Percentiles rank a stretch among this genome's conserved stretches.
These are phyloP conservation scores for Hycleus cichorii DNA, from an alignment of 1,140 invertebrate genomes.

Conservation along the genomic window DNA sequence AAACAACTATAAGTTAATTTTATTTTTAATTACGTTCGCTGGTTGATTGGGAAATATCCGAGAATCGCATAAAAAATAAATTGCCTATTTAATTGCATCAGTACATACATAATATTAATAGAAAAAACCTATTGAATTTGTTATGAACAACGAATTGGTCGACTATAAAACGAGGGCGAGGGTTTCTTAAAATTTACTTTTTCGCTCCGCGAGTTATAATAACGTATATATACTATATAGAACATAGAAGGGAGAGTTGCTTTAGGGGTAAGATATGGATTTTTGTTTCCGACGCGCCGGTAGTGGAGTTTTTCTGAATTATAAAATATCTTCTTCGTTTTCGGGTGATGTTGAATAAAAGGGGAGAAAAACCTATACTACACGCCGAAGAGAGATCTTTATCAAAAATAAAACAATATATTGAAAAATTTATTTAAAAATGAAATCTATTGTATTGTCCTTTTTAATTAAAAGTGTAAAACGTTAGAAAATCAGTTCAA, in stretches of 20 bases:
- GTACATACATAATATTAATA: not conserved
- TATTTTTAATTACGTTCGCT: slow-evolving; percentile 40
- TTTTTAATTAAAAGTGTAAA: too few relatives aligned
- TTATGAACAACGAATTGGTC: slow-evolving; percentile 26
- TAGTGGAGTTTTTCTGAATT: slow-evolving; percentile 37
- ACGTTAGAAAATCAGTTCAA: not conserved
- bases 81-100: slow-evolving; percentile 40
- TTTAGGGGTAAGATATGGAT: slow-evolving; percentile 40
- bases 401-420: too few relatives aligned
- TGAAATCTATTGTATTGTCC: too few relatives aligned
- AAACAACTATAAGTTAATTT: too few relatives aligned
- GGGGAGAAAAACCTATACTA: not conserved
- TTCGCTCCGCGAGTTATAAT: slow-evolving; percentile 42
- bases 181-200: slow-evolving; percentile 44
- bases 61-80: slow-evolving; percentile 39
- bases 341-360: not conserved
- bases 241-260: slow-evolving; percentile 2
- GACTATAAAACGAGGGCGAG: slow-evolving; percentile 34
- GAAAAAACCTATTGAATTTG: slow-evolving; percentile 18
- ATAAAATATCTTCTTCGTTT: slow-evolving; percentile 36
- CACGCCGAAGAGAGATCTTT: too few relatives aligned
- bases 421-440: too few relatives aligned
- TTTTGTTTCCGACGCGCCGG: slow-evolving; percentile 36
- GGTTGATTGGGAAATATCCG: slow-evolving; percentile 38
- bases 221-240: slow-evolving; percentile 10